phyloP scores from a whole-genome alignment of 2,113 vertebrate genomes.

The Aplodontia rufa region DNA sequence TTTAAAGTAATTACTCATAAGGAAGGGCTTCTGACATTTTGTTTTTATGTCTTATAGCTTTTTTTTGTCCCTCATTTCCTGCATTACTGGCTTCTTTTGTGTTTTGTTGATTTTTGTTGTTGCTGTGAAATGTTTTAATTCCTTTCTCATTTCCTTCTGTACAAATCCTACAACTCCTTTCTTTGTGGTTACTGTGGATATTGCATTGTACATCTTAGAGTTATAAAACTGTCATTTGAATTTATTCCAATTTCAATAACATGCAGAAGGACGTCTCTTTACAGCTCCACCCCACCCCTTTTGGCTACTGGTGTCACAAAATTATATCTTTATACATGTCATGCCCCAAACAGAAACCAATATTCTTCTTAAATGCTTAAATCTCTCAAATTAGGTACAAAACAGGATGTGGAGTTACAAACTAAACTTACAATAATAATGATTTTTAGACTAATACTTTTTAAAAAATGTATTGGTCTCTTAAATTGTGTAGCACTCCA shows the following conservation, averaged over 20 bases:
- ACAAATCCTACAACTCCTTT: not conserved
- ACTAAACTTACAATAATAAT: not conserved
- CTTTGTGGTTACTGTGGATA: not conserved
- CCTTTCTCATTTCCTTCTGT: not conserved
- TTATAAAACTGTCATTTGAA: not conserved
- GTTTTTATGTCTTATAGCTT: not conserved
- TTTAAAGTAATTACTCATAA: not conserved
- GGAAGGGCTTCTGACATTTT: not conserved
- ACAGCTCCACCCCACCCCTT: not conserved
- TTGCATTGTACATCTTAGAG: not conserved
- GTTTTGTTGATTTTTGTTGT: not conserved
- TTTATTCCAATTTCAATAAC: not conserved
- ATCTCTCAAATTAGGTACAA: not conserved
- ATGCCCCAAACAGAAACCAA: not conserved
- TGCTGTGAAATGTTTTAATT: not conserved
- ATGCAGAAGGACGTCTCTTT: not conserved
- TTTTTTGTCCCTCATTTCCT: too few species aligned
- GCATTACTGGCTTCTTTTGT: not conserved
- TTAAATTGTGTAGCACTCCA: not conserved
- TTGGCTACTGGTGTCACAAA: too few species aligned
- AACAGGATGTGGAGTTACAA: not conserved
- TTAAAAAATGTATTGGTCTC: not conserved
- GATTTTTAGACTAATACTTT: not conserved
- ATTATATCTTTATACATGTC: not conserved
- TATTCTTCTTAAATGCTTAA: not conserved